Percentiles rank a stretch among this genome's conserved stretches.
These are phyloP conservation scores for Ctenopoma kingsleyae DNA, from an alignment of 2,797 vertebrate genomes.

Conservation along the genomic window DNA sequence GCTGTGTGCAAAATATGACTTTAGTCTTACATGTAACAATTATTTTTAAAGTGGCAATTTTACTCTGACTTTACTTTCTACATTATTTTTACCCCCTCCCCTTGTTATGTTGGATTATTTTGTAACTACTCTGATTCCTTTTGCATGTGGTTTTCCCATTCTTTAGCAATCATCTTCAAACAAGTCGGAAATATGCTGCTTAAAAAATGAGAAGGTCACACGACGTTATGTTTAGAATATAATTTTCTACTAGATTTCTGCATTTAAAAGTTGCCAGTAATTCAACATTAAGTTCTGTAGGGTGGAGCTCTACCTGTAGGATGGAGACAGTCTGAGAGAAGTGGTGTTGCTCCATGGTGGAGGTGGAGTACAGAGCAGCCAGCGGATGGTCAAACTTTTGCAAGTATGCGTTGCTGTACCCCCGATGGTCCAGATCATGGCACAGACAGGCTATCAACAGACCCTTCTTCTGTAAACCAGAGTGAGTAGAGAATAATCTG, in stretches of 20 bases:
- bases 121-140: background rate
- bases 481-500: background rate
- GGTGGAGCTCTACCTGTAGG: constrained; percentile 92
- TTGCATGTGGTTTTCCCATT: too few species aligned
- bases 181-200: background rate
- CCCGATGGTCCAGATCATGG: constrained; percentile 97
- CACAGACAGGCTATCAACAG: constrained; percentile 97
- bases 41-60: background rate
- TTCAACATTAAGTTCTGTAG: constrained; percentile 5
- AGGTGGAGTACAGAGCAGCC: constrained; percentile 97
- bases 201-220: background rate
- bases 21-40: background rate
- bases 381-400: constrained; percentile 99
- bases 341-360: constrained; percentile 99
- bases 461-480: constrained; percentile 90
- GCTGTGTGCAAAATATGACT: background rate
- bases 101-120: background rate
- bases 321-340: constrained; percentile 99
- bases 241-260: background rate
- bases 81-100: background rate
- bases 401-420: constrained; percentile 97
- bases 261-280: background rate
- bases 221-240: background rate
- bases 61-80: background rate
- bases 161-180: too few species aligned